These are phyloP conservation scores for Pollenia labialis DNA, from an alignment of 2,888 invertebrate genomes.

Conservation along the genomic window DNA sequence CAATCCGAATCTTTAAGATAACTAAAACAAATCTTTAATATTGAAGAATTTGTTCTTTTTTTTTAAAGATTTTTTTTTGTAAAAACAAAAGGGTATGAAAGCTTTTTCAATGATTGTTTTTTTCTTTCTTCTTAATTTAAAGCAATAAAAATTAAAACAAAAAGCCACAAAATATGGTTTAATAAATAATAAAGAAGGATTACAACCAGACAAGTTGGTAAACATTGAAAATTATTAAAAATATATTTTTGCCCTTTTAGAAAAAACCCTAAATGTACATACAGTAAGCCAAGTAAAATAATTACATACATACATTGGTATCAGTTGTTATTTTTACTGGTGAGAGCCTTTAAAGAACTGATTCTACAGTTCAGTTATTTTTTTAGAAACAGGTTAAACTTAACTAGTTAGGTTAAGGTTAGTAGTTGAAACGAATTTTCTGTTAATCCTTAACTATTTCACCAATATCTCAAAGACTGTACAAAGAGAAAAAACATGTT, in stretches of 20 bases:
- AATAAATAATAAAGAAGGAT: conserved; percentile 67
- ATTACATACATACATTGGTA: conserved; percentile 4
- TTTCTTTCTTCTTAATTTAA: neutral
- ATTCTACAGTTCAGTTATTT: neutral
- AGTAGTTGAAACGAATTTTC: no score
- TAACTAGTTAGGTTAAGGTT: no score
- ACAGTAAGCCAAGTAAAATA: neutral
- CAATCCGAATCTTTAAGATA: neutral
- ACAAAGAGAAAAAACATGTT: no score
- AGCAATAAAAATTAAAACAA: conserved; percentile 50
- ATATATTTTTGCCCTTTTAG: conserved; percentile 2
- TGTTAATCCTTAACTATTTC: no score
- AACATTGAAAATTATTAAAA: conserved; percentile 61
- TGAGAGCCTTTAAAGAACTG: conserved; percentile 24
- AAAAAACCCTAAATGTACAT: neutral
- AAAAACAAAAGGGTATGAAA: neutral
- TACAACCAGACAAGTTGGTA: conserved; percentile 66
- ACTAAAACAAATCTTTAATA: neutral
- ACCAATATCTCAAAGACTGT: no score
- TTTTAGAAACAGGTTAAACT: no score
- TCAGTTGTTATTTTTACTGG: neutral
- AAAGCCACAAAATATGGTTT: conserved; percentile 62
- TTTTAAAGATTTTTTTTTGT: neutral
- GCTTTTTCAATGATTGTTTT: neutral
- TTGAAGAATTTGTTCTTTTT: neutral